phyloP scores from a whole-genome alignment of 2,888 invertebrate species.

The Rhamnusium bicolor region DNA sequence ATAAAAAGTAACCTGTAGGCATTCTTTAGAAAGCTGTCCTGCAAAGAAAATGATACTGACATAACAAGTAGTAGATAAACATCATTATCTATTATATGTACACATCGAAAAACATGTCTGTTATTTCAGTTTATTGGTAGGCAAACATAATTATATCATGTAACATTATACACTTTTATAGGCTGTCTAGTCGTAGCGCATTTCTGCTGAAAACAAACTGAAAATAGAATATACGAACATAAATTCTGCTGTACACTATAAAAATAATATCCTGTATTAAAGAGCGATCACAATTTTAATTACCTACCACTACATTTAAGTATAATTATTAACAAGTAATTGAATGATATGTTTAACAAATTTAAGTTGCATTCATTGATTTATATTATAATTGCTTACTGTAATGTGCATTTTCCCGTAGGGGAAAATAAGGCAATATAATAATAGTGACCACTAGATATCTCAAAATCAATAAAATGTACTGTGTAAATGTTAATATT shows the following conservation, averaged over 20 bases:
- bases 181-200: neutral
- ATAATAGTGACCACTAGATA: too few relatives aligned
- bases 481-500: too few relatives aligned
- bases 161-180: slow-evolving; percentile 17
- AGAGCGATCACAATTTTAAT: neutral
- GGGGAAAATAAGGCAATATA: too few relatives aligned
- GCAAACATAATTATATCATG: slow-evolving; percentile 33
- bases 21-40: neutral
- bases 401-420: too few relatives aligned
- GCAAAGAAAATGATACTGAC: neutral
- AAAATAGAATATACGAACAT: neutral
- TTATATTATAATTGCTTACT: too few relatives aligned
- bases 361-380: too few relatives aligned
- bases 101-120: slow-evolving; percentile 10
- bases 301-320: neutral
- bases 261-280: neutral
- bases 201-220: neutral
- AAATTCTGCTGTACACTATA: neutral
- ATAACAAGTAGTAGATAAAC: slow-evolving; percentile 22
- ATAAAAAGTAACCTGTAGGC: too few relatives aligned
- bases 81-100: slow-evolving; percentile 4
- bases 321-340: neutral
- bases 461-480: too few relatives aligned
- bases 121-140: slow-evolving; percentile 23
- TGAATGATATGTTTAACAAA: too few relatives aligned